Conservation (phyloP, 2,797 vertebrate species). For the Loris lydekkerianus region DNA sequence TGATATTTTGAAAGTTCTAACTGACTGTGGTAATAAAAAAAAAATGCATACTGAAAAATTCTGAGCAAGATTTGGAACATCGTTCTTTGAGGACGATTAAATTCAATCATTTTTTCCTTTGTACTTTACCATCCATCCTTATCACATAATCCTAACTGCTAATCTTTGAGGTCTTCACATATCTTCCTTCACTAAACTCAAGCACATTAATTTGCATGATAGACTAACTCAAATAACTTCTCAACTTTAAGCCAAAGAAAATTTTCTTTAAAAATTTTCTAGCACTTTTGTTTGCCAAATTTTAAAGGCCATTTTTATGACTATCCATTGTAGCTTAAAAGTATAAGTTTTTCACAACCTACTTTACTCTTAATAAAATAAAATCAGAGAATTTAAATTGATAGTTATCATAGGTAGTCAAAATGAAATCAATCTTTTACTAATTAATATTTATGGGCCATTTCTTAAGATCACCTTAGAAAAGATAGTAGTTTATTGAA, state of each 20-base stretch:
- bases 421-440: conserved; percentile 81
- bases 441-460: conserved; percentile 66
- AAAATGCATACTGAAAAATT: conserved; percentile 33
- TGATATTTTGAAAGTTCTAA: conserved; percentile 42
- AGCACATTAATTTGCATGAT: conserved; percentile 61
- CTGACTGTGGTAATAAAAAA: not conserved
- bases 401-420: conserved; percentile 77
- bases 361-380: conserved; percentile 82
- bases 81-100: conserved; percentile 63
- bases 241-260: conserved; percentile 76
- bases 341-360: conserved; percentile 79
- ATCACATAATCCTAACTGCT: conserved; percentile 49
- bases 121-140: conserved; percentile 61
- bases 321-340: conserved; percentile 79
- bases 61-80: conserved; percentile 58
- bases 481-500: conserved; percentile 83
- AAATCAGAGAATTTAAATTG: conserved; percentile 83
- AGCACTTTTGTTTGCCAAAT: conserved; percentile 74
- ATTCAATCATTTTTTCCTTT: conserved; percentile 73
- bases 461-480: conserved; percentile 74
- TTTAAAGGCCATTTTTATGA: conserved; percentile 81
- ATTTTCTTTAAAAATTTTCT: conserved; percentile 69
- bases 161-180: conserved; percentile 61
- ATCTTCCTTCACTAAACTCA: conserved; percentile 67
- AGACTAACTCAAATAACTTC: conserved; percentile 74